Conservation (phyloP, 2,888 invertebrate genomes). For the Strigamia crassipes region DNA sequence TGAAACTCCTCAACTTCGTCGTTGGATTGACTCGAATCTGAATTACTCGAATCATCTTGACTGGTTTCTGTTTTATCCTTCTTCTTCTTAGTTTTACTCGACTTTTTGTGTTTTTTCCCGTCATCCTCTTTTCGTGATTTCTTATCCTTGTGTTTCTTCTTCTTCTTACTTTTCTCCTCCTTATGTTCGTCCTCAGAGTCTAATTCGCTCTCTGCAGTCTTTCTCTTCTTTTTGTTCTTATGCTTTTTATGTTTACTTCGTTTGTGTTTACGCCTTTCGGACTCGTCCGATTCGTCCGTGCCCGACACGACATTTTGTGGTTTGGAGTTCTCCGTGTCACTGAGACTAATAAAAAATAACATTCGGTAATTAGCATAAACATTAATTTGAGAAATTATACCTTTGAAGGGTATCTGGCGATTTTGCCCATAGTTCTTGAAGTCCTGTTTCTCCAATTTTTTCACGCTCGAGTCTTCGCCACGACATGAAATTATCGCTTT, state of each 20-base stretch:
- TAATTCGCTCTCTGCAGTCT: neutral
- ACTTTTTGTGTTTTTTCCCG: slow-evolving; percentile 43
- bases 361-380: neutral
- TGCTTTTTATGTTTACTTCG: neutral
- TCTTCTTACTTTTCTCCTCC: slow-evolving; percentile 7
- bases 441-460: slow-evolving; percentile 45
- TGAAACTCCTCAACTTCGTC: slow-evolving; percentile 47
- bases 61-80: slow-evolving; percentile 45
- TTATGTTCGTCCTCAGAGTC: slow-evolving; percentile 37
- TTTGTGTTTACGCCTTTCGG: neutral
- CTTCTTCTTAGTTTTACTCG: slow-evolving; percentile 40
- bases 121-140: slow-evolving; percentile 5
- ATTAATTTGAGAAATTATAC: neutral
- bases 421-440: slow-evolving; percentile 46
- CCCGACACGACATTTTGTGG: neutral
- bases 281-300: neutral
- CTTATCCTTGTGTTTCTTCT: neutral
- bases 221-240: neutral
- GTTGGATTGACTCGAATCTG: neutral
- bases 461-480: slow-evolving; percentile 48
- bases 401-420: slow-evolving; percentile 46
- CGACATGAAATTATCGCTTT: neutral
- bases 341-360: neutral
- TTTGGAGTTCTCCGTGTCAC: neutral
- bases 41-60: neutral